Evolutionary conservation across 2,888 invertebrate genomes (phyloP).

Genomic region (Chrysotoxum bicinctum): DNA sequence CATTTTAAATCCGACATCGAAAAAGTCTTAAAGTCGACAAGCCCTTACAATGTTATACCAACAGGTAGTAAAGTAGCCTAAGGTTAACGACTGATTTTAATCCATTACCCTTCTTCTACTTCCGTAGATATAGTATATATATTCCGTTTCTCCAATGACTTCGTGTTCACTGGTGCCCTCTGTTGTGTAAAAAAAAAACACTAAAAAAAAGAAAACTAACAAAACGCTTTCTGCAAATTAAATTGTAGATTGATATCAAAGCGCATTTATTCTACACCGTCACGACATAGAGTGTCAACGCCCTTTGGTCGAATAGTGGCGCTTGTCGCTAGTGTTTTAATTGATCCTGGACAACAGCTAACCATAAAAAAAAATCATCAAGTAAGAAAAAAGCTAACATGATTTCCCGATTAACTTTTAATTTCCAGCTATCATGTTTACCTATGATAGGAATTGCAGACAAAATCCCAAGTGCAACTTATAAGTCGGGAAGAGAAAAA

Average conservation of each 20-base stretch:
- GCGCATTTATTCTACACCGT: conserved; percentile 19
- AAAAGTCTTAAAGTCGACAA: not conserved
- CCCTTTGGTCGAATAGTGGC: conserved; percentile 45
- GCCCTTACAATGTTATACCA: conserved; percentile 21
- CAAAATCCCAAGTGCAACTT: not conserved
- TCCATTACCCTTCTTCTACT: not conserved
- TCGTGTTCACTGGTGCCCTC: conserved; percentile 19
- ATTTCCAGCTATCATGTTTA: conserved; percentile 3
- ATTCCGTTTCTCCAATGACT: not conserved
- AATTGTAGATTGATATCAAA: conserved; percentile 56
- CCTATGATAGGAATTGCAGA: not conserved
- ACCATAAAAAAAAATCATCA: conserved; percentile 1
- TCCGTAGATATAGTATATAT: too few species aligned
- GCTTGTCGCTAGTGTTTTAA: conserved; percentile 38
- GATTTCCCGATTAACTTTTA: conserved; percentile 58
- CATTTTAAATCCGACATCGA: not conserved
- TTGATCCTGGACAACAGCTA: conserved; percentile 17
- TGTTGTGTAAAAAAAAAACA: not conserved
- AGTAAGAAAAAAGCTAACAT: conserved; percentile 37
- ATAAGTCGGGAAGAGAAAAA: not conserved
- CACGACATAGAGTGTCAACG: conserved; percentile 60
- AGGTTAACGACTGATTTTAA: conserved; percentile 34
- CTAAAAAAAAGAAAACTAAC: not conserved
- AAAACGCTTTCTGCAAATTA: conserved; percentile 43
- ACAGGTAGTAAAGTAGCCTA: conserved; percentile 16